Percentiles rank a stretch among this genome's conserved stretches.
phyloP scores from a whole-genome alignment of 2,888 invertebrate genomes.

The Priocnemis perturbator region DNA sequence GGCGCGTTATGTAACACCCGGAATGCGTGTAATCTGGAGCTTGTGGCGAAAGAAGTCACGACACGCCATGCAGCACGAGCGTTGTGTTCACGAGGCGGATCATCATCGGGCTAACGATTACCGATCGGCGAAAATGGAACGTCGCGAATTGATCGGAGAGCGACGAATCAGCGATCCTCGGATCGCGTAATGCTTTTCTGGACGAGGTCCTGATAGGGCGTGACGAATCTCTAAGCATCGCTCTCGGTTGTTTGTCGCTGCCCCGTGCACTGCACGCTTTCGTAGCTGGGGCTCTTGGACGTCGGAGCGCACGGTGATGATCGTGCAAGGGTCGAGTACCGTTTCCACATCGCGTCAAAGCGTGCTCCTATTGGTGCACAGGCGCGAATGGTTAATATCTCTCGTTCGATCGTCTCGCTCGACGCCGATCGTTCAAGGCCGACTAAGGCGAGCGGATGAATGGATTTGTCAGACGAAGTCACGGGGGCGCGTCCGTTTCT shows the following conservation, averaged over 20 bases:
- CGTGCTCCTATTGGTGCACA: constrained; percentile 35
- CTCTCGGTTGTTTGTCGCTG: neutral
- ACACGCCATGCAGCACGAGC: neutral
- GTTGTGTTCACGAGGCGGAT: constrained; percentile 13
- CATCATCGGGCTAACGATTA: constrained; percentile 45
- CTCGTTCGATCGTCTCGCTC: constrained; percentile 32
- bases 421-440: constrained; percentile 42
- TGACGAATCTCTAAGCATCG: constrained; percentile 2
- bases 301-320: neutral
- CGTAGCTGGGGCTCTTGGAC: neutral
- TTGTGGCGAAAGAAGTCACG: constrained; percentile 19
- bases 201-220: neutral
- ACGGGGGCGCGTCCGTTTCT: constrained; percentile 28
- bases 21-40: constrained; percentile 46
- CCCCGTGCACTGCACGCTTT: too few species aligned
- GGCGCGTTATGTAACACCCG: constrained; percentile 1
- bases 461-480: constrained; percentile 50
- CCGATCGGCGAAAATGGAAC: constrained; percentile 20
- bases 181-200: constrained; percentile 22
- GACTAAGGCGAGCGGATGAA: constrained; percentile 37
- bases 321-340: constrained; percentile 30
- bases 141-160: constrained; percentile 11
- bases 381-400: constrained; percentile 44
- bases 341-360: constrained; percentile 33
- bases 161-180: constrained; percentile 20